Percentiles rank a stretch among this genome's conserved stretches.
Conservation (phyloP, 2,888 invertebrate genomes). For the Drosophila siamana region DNA sequence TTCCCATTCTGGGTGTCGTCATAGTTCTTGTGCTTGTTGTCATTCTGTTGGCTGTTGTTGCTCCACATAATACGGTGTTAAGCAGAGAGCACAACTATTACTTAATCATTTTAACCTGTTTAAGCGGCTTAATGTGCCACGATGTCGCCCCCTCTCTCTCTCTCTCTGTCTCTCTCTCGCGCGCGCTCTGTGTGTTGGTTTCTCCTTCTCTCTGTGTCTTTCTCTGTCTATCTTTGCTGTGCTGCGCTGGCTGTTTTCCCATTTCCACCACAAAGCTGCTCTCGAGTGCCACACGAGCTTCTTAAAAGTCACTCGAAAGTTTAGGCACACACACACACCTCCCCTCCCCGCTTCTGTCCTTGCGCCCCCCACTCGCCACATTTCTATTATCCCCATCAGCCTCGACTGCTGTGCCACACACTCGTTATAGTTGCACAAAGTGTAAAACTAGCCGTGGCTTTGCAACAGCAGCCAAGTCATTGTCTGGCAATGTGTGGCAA, state of each 20-base stretch:
- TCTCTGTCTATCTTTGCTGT: constrained; percentile 13
- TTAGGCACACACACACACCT: constrained; percentile 48
- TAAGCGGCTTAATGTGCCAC: constrained; percentile 75
- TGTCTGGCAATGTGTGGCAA: constrained; percentile 45
- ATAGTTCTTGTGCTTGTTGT: constrained; percentile 33
- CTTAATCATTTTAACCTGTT: constrained; percentile 78
- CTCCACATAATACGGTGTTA: constrained; percentile 66
- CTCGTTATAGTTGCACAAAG: constrained; percentile 52
- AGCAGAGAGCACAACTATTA: constrained; percentile 73
- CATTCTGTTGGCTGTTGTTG: constrained; percentile 42
- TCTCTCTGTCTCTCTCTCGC: constrained; percentile 11
- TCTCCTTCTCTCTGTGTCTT: constrained; percentile 8
- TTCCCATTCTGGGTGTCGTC: constrained; percentile 22
- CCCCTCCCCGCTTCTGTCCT: neutral
- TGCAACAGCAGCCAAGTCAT: constrained; percentile 30
- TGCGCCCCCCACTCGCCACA: neutral
- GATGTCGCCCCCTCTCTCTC: constrained; percentile 16
- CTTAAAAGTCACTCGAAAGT: constrained; percentile 65
- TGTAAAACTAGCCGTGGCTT: constrained; percentile 65
- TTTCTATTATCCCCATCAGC: neutral
- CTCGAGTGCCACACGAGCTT: constrained; percentile 56
- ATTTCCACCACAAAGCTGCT: constrained; percentile 47
- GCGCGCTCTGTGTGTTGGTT: constrained; percentile 1
- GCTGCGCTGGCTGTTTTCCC: constrained; percentile 18
- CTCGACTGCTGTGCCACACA: neutral